Base-by-base conservation (phyloP, 2,888 invertebrate genomes). In the Zeuzera pyrina region DNA sequence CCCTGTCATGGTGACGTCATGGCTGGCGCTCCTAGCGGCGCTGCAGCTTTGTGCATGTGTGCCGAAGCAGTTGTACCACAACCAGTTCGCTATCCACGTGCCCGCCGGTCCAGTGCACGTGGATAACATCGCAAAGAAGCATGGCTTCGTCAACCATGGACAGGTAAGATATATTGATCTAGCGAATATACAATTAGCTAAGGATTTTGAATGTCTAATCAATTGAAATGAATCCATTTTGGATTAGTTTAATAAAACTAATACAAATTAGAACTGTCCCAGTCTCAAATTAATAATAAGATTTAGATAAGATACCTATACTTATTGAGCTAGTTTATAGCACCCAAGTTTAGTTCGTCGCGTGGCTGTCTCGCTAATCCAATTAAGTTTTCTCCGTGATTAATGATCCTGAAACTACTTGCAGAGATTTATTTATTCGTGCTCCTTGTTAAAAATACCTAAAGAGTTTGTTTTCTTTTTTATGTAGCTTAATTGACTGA, bases 41-140 rank as follows among this genome's bases (percentile, higher is more conserved):
- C 64, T 70, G 57, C 61, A 39, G 44, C 51, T 33, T 43, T 60
- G 73, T 64, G 59, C 56, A 58, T 56, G 58, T 39, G 45, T 61
- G 14, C 69, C 66, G 36, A 66, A 70, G 47, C 41, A 60, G 24
- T 85, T 91, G 56, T 94, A 89, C 73, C 88, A 89, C 74, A 93
- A 93, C 72, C 88, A 93, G 66, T 93, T 93, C 63, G 97, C 96
- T 29, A 91, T 95, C 29, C 90, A 93, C 66, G 89, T 97, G 62
- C 91, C 92, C 12, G 90, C 87, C 25, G 90, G 91, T 11, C 70
- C 84, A 31, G 84, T 85, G n/a, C 86, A 87, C 38, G 96, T 94
- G 26, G 88, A 91, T 58, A 81, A 74, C 40, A 88, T 97, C 49
- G 96, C 96, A 29, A 73, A 70, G 43, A 91, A 91, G 69, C 91